Conservation (phyloP, 2,888 invertebrate genomes). For the Leucophenga maculata region DNA sequence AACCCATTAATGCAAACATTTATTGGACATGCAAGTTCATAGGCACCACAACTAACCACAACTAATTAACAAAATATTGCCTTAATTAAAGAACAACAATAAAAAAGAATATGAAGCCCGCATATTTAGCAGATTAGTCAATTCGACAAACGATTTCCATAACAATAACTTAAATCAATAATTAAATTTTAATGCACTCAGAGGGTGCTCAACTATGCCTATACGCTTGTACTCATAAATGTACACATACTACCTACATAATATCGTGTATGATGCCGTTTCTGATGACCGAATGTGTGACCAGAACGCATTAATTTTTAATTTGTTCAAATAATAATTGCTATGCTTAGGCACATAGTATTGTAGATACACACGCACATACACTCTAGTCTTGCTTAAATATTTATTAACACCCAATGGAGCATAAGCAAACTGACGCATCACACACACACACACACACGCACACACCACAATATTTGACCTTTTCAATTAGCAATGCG, state of each 20-base stretch:
- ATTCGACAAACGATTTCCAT: slow-evolving; percentile 25
- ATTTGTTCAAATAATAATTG: slow-evolving; percentile 61
- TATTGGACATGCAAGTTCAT: not conserved
- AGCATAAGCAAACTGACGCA: slow-evolving; percentile 53
- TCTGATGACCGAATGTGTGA: slow-evolving; percentile 52
- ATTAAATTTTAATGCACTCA: slow-evolving; percentile 54
- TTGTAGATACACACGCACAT: slow-evolving; percentile 22
- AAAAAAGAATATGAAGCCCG: slow-evolving; percentile 37
- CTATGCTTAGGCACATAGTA: slow-evolving; percentile 25
- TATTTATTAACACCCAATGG: slow-evolving; percentile 48
- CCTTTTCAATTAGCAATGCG: slow-evolving; percentile 57
- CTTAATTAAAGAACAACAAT: slow-evolving; percentile 19
- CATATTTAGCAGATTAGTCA: slow-evolving; percentile 49
- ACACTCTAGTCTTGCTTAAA: not conserved
- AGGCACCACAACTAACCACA: slow-evolving; percentile 37
- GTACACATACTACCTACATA: not conserved
- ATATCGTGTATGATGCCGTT: slow-evolving; percentile 44
- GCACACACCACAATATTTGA: slow-evolving; percentile 46
- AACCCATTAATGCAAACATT: slow-evolving; percentile 7
- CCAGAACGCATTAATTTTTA: slow-evolving; percentile 60
- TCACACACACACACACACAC: slow-evolving; percentile 43
- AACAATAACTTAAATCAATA: slow-evolving; percentile 37
- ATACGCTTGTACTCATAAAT: not conserved
- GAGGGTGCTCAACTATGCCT: not conserved
- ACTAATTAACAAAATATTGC: slow-evolving; percentile 45